These are phyloP conservation scores for Odocoileus virginianus DNA, from an alignment of 2,113 vertebrate genomes.

Conservation along the genomic window DNA sequence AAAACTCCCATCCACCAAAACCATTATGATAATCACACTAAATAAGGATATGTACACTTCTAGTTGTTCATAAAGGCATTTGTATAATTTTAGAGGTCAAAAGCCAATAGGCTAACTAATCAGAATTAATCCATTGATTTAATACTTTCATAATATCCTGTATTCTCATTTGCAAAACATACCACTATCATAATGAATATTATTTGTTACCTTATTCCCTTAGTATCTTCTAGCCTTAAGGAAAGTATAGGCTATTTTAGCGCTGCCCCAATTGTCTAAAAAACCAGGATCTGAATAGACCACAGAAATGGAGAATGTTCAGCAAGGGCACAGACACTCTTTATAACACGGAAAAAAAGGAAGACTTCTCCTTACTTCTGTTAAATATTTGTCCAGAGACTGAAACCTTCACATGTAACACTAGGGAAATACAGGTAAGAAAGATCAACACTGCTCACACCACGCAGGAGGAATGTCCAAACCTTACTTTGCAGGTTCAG, in stretches of 20 bases:
- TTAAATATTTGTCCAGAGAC: neutral
- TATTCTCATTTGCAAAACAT: neutral
- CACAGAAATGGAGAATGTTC: neutral
- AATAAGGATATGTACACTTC: neutral
- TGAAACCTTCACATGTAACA: neutral
- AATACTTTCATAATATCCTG: neutral
- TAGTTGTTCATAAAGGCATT: neutral
- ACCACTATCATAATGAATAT: neutral
- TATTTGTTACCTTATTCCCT: neutral
- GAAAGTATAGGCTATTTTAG: neutral
- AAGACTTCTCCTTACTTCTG: neutral
- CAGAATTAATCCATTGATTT: neutral
- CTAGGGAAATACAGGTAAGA: neutral
- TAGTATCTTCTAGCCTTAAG: neutral
- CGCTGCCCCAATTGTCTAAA: neutral
- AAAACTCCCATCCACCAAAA: neutral
- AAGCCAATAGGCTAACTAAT: neutral
- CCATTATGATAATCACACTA: neutral
- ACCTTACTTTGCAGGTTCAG: too few species aligned
- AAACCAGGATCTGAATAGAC: neutral
- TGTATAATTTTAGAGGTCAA: neutral
- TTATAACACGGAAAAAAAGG: neutral
- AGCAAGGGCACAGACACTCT: neutral
- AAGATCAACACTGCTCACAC: neutral
- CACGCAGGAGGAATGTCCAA: fast-evolving